Conservation (phyloP, 2,888 invertebrate genomes). For the Hemaris fuciformis region DNA sequence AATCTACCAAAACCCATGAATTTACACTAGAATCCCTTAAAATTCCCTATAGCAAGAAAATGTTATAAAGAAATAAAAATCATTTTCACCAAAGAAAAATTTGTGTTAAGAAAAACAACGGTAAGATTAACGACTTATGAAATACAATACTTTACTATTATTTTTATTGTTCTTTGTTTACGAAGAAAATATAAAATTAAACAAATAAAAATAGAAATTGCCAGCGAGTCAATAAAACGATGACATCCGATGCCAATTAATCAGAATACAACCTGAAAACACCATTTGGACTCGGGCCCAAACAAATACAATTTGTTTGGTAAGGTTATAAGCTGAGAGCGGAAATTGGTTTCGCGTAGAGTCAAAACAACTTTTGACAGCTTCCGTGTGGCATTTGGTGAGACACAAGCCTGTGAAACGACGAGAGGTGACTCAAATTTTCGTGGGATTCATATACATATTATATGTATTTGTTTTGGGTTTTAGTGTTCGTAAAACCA, state of each 20-base stretch:
- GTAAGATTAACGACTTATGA: not conserved
- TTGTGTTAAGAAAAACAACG: not conserved
- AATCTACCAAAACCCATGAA: too few species aligned
- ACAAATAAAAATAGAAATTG: not conserved
- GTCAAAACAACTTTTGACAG: not conserved
- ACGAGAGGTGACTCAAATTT: too few species aligned
- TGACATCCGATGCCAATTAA: constrained; percentile 13
- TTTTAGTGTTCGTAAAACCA: too few species aligned
- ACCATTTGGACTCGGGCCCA: not conserved
- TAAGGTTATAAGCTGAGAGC: not conserved
- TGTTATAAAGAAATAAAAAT: too few species aligned
- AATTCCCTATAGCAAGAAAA: too few species aligned
- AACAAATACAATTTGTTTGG: constrained; percentile 9
- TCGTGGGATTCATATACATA: too few species aligned
- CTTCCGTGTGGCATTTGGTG: too few species aligned
- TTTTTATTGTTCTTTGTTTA: not conserved
- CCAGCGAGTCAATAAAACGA: not conserved
- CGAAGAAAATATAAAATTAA: not conserved
- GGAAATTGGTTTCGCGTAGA: not conserved
- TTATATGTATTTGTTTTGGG: too few species aligned
- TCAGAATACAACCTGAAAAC: constrained; percentile 10
- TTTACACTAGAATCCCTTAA: too few species aligned
- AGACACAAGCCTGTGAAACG: too few species aligned
- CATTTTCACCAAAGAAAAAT: not conserved
- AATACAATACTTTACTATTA: not conserved